Conservation (phyloP, 1,140 invertebrate species). For the Zaprionus africanus region DNA sequence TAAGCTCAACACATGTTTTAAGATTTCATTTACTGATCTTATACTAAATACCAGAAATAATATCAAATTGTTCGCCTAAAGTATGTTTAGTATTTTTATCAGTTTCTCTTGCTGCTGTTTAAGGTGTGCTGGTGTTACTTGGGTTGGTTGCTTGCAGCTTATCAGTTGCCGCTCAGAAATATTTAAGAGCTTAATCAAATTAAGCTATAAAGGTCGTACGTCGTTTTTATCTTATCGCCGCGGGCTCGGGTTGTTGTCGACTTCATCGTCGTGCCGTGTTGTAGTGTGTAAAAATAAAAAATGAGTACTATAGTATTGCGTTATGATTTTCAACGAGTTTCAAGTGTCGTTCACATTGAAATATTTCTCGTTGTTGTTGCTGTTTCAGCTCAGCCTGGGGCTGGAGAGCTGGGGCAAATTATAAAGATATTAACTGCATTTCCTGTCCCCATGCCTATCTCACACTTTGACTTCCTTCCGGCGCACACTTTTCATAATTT, state of each 20-base stretch:
- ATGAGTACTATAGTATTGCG: slow-evolving; percentile 26
- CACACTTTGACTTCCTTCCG: slow-evolving; percentile 78
- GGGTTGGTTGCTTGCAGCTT: slow-evolving; percentile 20
- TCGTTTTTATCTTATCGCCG: slow-evolving; percentile 70
- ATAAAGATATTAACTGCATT: slow-evolving; percentile 79
- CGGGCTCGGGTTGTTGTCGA: slow-evolving; percentile 20
- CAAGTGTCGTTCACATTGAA: slow-evolving; percentile 53
- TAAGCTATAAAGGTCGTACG: slow-evolving; percentile 81
- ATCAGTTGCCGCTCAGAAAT: slow-evolving; percentile 54
- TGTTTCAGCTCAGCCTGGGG: slow-evolving; percentile 15
- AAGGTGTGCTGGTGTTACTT: slow-evolving; percentile 14
- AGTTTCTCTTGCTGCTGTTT: slow-evolving; percentile 19
- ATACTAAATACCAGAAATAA: slow-evolving; percentile 1
- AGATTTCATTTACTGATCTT: slow-evolving; percentile 1
- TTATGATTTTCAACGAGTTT: slow-evolving; percentile 45
- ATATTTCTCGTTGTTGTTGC: slow-evolving; percentile 24
- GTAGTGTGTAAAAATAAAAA: slow-evolving; percentile 31
- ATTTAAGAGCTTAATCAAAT: slow-evolving; percentile 81
- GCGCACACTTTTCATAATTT: slow-evolving; percentile 39
- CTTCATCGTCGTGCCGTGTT: slow-evolving; percentile 20
- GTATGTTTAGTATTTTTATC: slow-evolving; percentile 45
- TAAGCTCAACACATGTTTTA: neutral
- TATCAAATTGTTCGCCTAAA: neutral
- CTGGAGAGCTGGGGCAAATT: slow-evolving; percentile 41
- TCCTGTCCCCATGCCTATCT: slow-evolving; percentile 66